Conservation (phyloP, 2,797 vertebrate species). For the Picus viridis region DNA sequence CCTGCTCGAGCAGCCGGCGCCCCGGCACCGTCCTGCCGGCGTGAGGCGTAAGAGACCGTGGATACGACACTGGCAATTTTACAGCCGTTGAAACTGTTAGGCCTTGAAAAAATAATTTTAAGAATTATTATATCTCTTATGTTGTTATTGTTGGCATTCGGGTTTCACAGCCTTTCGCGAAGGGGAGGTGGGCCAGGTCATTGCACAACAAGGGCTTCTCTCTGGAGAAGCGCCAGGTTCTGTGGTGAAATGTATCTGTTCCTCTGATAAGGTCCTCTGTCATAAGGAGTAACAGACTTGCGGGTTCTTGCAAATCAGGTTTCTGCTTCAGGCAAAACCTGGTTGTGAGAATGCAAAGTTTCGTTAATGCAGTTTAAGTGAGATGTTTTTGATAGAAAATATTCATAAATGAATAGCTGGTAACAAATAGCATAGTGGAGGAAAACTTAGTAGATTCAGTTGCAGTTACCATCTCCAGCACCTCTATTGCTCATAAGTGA, state of each 20-base stretch:
- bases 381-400: not conserved
- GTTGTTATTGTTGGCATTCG: too few relatives aligned
- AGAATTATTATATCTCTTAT: not conserved
- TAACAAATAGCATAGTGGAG: not conserved
- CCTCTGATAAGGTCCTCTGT: not conserved
- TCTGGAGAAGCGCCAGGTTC: too few relatives aligned
- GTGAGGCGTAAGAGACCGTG: not conserved
- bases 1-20: too few relatives aligned
- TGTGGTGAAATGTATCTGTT: too few relatives aligned
- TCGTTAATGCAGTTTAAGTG: not conserved
- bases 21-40: not conserved
- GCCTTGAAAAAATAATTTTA: too few relatives aligned
- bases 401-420: not conserved
- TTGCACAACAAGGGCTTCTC: accelerated
- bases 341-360: not conserved
- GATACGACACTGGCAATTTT: accelerated
- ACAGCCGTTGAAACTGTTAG: accelerated
- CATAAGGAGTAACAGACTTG: not conserved
- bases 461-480: not conserved
- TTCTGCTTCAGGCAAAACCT: not conserved
- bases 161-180: too few relatives aligned
- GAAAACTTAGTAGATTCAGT: not conserved
- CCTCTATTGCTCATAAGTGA: not conserved
- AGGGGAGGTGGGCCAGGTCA: accelerated
- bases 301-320: not conserved